A percentile compares a stretch with the other conserved stretches of the same genome.
Conservation (phyloP, 2,113 vertebrate genomes). For the Epinephelus fuscoguttatus region DNA sequence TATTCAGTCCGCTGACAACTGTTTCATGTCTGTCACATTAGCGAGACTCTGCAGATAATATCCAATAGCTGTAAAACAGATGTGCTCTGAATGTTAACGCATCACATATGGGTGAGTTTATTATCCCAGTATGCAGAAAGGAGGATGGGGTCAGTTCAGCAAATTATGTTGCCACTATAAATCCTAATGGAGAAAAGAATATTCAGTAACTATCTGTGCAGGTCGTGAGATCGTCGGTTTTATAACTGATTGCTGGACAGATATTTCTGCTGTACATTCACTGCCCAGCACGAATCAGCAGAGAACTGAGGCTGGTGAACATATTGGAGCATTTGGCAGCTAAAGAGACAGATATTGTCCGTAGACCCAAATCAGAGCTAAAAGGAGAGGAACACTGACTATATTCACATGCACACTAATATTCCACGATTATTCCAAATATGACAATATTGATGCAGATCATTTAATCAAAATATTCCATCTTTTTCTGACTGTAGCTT, state of each 20-base stretch:
- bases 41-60: slow-evolving; percentile 43
- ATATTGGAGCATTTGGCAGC: background rate
- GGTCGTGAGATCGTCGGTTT: background rate
- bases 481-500: no score
- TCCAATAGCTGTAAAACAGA: slow-evolving; percentile 56
- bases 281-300: background rate
- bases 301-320: background rate
- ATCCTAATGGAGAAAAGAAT: slow-evolving; percentile 4
- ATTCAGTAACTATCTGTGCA: background rate
- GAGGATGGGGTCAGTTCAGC: background rate
- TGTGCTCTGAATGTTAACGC: slow-evolving; percentile 39
- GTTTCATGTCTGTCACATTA: slow-evolving; percentile 56
- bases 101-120: slow-evolving; percentile 33
- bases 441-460: no score
- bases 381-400: background rate
- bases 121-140: slow-evolving; percentile 14
- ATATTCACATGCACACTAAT: no score
- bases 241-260: background rate
- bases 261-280: background rate
- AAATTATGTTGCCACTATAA: slow-evolving; percentile 1
- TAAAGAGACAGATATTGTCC: background rate
- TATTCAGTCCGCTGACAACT: slow-evolving; percentile 34
- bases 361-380: background rate
- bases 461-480: no score
- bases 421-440: no score